phyloP scores from a whole-genome alignment of 2,888 invertebrate genomes.

The Platycheirus albimanus region DNA sequence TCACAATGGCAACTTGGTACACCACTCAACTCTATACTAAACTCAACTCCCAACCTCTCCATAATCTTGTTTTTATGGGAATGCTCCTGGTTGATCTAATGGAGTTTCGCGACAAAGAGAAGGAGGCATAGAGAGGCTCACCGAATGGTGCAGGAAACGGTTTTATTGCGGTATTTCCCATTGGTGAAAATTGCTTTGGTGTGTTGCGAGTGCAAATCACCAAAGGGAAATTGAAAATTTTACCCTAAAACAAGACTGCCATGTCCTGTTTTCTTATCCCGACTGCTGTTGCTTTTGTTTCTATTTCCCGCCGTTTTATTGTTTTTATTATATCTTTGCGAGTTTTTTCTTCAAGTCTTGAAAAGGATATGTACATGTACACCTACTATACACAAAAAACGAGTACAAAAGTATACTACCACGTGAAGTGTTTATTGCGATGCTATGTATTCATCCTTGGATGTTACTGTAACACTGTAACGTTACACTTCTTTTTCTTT shows the following conservation, averaged over 20 bases:
- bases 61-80: slow-evolving; percentile 24
- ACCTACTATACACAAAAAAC: too few relatives aligned
- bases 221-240: slow-evolving; percentile 66
- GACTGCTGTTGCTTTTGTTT: slow-evolving; percentile 45
- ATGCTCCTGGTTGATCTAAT: slow-evolving; percentile 62
- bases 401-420: too few relatives aligned
- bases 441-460: slow-evolving; percentile 22
- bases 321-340: slow-evolving; percentile 19
- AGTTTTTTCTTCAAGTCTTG: slow-evolving; percentile 6
- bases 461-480: slow-evolving; percentile 15
- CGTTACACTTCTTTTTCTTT: not conserved
- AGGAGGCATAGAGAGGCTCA: not conserved
- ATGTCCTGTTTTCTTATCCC: slow-evolving; percentile 29
- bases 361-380: too few relatives aligned
- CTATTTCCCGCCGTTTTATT: slow-evolving; percentile 15
- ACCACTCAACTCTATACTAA: not conserved
- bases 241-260: slow-evolving; percentile 57
- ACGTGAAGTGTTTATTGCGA: slow-evolving; percentile 57
- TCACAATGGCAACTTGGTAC: slow-evolving; percentile 6
- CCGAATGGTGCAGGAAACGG: slow-evolving; percentile 20
- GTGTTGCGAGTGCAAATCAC: slow-evolving; percentile 60
- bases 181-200: slow-evolving; percentile 53
- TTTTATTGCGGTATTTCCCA: slow-evolving; percentile 66
- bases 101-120: slow-evolving; percentile 4
- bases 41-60: not conserved